A percentile compares a stretch with the other conserved stretches of the same genome.
phyloP scores from a whole-genome alignment of 2,888 invertebrate genomes.

The Chymomyza procnemis region DNA sequence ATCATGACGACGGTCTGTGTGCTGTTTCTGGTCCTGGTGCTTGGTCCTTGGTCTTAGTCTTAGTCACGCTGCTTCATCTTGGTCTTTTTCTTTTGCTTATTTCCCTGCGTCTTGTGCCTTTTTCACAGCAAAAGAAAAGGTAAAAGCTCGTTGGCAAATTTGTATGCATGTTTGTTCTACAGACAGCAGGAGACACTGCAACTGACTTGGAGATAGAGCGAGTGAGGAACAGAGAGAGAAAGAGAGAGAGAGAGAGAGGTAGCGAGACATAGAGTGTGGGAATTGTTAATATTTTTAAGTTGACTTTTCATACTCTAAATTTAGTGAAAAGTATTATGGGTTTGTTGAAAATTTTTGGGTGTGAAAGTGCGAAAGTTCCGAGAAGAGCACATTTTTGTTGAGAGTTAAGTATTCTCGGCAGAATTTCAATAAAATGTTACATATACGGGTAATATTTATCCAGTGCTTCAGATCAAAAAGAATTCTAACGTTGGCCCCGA shows the following conservation, averaged over 20 bases:
- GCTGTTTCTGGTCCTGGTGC: not conserved
- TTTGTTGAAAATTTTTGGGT: not conserved
- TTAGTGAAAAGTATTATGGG: not conserved
- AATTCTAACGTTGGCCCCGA: too few relatives aligned
- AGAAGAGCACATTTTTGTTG: too few relatives aligned
- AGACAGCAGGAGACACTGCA: not conserved
- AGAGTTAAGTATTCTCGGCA: too few relatives aligned
- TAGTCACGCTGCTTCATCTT: not conserved
- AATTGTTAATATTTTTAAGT: not conserved
- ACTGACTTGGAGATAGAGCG: too few relatives aligned
- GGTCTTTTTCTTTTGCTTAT: slow-evolving; percentile 6
- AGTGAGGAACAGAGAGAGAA: too few relatives aligned
- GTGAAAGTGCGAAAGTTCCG: too few relatives aligned
- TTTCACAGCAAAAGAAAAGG: slow-evolving; percentile 28
- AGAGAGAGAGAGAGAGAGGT: too few relatives aligned
- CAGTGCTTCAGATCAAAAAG: too few relatives aligned
- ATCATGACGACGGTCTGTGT: slow-evolving; percentile 63
- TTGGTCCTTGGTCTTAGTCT: slow-evolving; percentile 8
- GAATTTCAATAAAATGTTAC: too few relatives aligned
- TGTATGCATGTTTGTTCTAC: slow-evolving; percentile 49
- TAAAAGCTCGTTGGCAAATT: slow-evolving; percentile 57
- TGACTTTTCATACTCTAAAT: not conserved
- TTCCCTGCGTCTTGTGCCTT: slow-evolving; percentile 3
- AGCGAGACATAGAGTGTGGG: too few relatives aligned
- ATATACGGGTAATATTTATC: too few relatives aligned